These are phyloP conservation scores for Sander lucioperca DNA, from an alignment of 2,113 vertebrate genomes.

Conservation along the genomic window DNA sequence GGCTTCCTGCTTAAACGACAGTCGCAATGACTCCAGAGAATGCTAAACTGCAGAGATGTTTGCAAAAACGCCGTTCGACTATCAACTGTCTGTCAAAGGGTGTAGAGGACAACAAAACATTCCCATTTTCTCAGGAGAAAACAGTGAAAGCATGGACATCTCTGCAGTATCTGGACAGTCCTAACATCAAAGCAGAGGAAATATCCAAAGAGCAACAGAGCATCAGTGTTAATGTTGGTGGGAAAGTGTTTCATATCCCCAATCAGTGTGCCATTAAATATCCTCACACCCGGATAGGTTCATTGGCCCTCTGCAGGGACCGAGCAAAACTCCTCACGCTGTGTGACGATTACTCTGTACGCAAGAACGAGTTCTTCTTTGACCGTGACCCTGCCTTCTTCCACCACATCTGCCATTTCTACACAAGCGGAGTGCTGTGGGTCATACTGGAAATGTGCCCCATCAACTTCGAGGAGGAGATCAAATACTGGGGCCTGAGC, in stretches of 20 bases:
- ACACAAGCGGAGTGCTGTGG: conserved; percentile 85
- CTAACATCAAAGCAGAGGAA: conserved; percentile 5
- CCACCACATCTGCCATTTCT: conserved; percentile 85
- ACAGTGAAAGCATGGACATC: conserved; percentile 83
- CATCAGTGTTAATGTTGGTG: conserved; percentile 85
- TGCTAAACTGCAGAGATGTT: conserved; percentile 22
- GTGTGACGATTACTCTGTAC: conserved; percentile 86
- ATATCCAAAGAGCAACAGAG: conserved; percentile 31
- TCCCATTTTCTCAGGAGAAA: conserved; percentile 77
- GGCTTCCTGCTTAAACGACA: conserved; percentile 30
- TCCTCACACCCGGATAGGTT: conserved; percentile 83
- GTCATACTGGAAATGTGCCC: conserved; percentile 87
- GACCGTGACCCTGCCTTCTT: conserved; percentile 85
- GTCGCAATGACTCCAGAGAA: conserved; percentile 48
- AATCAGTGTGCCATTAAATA: conserved; percentile 72
- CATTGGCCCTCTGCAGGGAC: conserved; percentile 79
- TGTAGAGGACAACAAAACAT: conserved; percentile 46
- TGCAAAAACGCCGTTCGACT: conserved; percentile 52
- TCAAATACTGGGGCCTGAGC: conserved; percentile 89
- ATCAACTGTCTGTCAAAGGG: conserved; percentile 60
- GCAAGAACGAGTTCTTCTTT: conserved; percentile 86
- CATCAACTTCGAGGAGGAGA: conserved; percentile 88
- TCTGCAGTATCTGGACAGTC: conserved; percentile 64
- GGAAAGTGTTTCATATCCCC: conserved; percentile 82
- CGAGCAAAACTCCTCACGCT: conserved; percentile 73